Evolutionary conservation across 2,888 invertebrate genomes (phyloP), one percentile per base, ranked within the genome.

Genomic region (Epirrhoe alternata): DNA sequence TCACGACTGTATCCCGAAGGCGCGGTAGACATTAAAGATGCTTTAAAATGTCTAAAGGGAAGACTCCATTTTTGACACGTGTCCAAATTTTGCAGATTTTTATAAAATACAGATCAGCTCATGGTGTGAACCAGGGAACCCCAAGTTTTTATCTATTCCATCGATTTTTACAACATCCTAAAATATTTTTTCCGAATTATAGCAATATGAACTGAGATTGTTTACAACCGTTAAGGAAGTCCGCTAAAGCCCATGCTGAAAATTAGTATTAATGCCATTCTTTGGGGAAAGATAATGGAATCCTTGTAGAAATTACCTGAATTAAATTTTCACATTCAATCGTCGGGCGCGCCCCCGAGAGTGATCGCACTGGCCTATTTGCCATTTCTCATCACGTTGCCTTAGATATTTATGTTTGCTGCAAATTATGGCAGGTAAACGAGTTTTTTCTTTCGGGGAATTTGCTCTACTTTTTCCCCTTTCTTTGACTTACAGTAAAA

Each of bases 241-340:
- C 10, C 49, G 17, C 8, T 16, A 17, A 59, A 6, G 17, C 14
- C 59, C 57, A 5, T 30, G 33, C 16, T 35, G 51, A 30, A 50
- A 42, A 62, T 62, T 35, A 47, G 83, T 83, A 84, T 85, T 88
- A 86, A 86, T 84, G 84, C 80, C 80, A 79, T 81, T 80, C 84
- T 86, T 85, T 78, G 74, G 84, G 85, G 84, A 83, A 86, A 85
- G 86, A 89, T 90, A 90, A 89, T 86, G 86, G 87, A 87, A 86
- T 86, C 82, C 82, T 84, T 84, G 85, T 86, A 86, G 87, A 90
- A 90, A 89, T 89, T 86, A 90, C 88, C 87, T 85, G 86, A 89
- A 90, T 90, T 89, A 90, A 90, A 89, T 89, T 92, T 91, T 91
- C 86, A 92, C 87, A 92, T 91, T 91, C 88, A 90, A 92, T 90